Conservation (phyloP, 2,888 invertebrate genomes). For the Cremastinae sp. region DNA sequence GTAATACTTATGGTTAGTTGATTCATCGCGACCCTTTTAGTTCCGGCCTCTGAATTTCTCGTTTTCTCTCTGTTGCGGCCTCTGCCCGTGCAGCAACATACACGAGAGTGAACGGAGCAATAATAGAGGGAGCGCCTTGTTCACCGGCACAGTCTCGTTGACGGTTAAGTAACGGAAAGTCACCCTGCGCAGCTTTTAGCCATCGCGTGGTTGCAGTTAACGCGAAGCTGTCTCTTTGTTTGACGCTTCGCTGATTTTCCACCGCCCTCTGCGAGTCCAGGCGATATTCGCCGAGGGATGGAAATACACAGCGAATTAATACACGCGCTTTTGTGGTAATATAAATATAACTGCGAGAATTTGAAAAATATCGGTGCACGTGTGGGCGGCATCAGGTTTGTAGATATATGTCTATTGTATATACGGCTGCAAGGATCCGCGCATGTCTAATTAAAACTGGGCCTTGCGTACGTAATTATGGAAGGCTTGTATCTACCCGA, state of each 20-base stretch:
- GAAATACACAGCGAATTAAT: conserved; percentile 6
- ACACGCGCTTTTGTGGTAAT: neutral
- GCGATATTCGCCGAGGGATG: neutral
- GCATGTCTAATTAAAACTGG: conserved; percentile 42
- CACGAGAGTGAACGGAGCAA: conserved; percentile 30
- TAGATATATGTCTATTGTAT: too few species aligned
- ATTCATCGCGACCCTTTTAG: conserved; percentile 56
- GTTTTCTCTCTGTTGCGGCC: conserved; percentile 18
- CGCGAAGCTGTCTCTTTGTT: conserved; percentile 46
- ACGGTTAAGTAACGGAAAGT: conserved; percentile 61
- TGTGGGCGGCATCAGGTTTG: neutral
- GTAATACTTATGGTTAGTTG: conserved; percentile 45
- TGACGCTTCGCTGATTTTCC: conserved; percentile 55
- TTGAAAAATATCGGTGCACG: neutral
- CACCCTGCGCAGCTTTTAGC: conserved; percentile 51
- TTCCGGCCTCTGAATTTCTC: conserved; percentile 52
- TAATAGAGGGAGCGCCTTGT: conserved; percentile 36
- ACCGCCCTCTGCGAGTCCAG: conserved; percentile 2
- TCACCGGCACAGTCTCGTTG: conserved; percentile 32
- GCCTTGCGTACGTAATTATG: conserved; percentile 33
- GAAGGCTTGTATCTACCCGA: conserved; percentile 25
- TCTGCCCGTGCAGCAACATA: conserved; percentile 4
- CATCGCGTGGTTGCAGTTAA: conserved; percentile 39
- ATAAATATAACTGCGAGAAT: neutral
- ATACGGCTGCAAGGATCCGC: conserved; percentile 10